These are phyloP conservation scores for Conus canariensis DNA, from an alignment of 2,888 invertebrate species.

Conservation along the genomic window DNA sequence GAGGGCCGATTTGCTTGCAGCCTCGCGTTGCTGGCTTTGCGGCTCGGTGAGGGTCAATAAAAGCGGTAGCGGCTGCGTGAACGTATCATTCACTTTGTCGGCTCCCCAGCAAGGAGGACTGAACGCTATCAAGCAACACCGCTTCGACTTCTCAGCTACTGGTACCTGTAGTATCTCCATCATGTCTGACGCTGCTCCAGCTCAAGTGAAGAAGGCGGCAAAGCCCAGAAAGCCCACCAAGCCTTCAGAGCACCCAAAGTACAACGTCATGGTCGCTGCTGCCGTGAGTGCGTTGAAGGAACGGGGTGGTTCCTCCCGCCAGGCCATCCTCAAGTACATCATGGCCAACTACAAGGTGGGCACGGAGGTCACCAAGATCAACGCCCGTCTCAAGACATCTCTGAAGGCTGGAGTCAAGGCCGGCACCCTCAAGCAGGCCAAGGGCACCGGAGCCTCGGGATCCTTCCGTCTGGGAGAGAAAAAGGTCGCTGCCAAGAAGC, in stretches of 20 bases:
- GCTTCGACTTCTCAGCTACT: not conserved
- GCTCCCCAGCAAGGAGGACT: not conserved
- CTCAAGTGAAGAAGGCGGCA: not conserved
- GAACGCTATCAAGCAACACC: too few relatives aligned
- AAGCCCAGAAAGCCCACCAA: conserved; percentile 44
- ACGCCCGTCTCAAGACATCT: conserved; percentile 67
- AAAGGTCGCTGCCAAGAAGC: conserved; percentile 47
- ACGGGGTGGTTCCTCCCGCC: conserved; percentile 74
- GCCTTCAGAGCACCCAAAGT: conserved; percentile 61
- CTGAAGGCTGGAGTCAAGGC: conserved; percentile 68
- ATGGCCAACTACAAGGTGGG: conserved; percentile 72
- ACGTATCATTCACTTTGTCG: not conserved
- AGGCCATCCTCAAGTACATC: conserved; percentile 77
- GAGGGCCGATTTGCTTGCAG: conserved; percentile 27
- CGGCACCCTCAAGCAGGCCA: conserved; percentile 67
- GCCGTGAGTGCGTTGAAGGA: conserved; percentile 75
- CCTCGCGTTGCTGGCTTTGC: conserved; percentile 19
- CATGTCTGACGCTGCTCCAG: conserved; percentile 46
- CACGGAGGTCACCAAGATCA: conserved; percentile 51
- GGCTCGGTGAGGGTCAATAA: not conserved
- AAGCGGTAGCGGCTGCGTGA: not conserved
- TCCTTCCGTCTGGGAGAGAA: conserved; percentile 55
- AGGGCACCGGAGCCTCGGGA: conserved; percentile 55
- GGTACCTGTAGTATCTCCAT: not conserved
- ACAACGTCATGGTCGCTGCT: conserved; percentile 73